phyloP scores from a whole-genome alignment of 1,140 invertebrate genomes.

The Choristoneura fumiferana region DNA sequence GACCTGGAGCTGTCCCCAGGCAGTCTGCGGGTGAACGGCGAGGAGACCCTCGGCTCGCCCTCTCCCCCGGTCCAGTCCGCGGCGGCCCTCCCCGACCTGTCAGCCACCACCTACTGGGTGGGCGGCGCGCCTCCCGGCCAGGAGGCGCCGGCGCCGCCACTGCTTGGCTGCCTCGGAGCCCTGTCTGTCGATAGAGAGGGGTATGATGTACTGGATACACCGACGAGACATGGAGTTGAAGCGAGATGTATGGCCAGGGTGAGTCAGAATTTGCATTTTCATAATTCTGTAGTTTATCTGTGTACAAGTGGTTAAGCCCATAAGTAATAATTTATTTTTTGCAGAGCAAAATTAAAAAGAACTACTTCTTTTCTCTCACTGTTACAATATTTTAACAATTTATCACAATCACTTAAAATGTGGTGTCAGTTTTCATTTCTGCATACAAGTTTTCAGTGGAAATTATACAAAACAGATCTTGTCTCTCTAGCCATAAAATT shows the following conservation, averaged over 20 bases:
- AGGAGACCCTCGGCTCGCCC: constrained; percentile 83
- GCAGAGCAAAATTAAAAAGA: too few relatives aligned
- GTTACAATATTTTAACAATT: too few relatives aligned
- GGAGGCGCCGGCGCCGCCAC: constrained; percentile 63
- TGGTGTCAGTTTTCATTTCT: too few relatives aligned
- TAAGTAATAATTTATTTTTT: too few relatives aligned
- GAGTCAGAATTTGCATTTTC: constrained; percentile 32
- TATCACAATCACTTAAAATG: too few relatives aligned
- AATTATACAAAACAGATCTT: too few relatives aligned
- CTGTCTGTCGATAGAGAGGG: constrained; percentile 85
- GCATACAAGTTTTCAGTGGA: too few relatives aligned
- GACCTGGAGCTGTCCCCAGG: constrained; percentile 58
- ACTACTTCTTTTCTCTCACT: too few relatives aligned
- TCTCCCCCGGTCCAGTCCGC: constrained; percentile 79
- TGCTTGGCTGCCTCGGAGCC: constrained; percentile 90
- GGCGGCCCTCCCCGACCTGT: constrained; percentile 82
- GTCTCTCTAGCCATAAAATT: too few relatives aligned
- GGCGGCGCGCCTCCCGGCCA: constrained; percentile 89
- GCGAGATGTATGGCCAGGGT: constrained; percentile 82
- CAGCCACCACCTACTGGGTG: constrained; percentile 83
- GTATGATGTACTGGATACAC: constrained; percentile 79
- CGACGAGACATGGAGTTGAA: constrained; percentile 87
- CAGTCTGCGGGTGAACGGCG: constrained; percentile 85
- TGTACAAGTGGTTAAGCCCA: too few relatives aligned
- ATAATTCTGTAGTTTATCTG: too few relatives aligned